Percentiles rank a stretch among this genome's conserved stretches.
Conservation (phyloP, 2,113 vertebrate species). For the Seriola dumerili region DNA sequence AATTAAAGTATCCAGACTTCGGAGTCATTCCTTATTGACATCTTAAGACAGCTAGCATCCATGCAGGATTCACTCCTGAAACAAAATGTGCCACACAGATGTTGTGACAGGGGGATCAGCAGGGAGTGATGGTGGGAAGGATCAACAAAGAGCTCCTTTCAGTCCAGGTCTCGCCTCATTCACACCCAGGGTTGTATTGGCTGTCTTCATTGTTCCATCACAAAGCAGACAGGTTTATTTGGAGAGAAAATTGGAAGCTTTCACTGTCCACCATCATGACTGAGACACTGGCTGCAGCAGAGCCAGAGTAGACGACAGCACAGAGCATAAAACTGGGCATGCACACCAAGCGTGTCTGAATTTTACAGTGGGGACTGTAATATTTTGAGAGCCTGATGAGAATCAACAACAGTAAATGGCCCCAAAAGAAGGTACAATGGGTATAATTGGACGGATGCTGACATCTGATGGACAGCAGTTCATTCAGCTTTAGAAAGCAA, state of each 20-base stretch:
- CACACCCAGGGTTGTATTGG: constrained; percentile 69
- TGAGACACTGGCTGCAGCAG: constrained; percentile 3
- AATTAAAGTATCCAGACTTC: constrained; percentile 18
- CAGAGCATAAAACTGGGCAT: constrained; percentile 1
- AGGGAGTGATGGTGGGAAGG: constrained; percentile 39
- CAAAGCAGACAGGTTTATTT: constrained; percentile 76
- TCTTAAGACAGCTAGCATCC: constrained; percentile 21
- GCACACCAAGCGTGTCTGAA: background rate
- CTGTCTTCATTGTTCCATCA: constrained; percentile 78
- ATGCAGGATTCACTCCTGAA: constrained; percentile 36
- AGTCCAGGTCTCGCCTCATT: constrained; percentile 51
- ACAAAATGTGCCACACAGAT: constrained; percentile 77
- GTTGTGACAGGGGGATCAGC: constrained; percentile 48
- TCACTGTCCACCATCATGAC: constrained; percentile 28
- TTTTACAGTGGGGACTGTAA: constrained; percentile 12
- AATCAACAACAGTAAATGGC: constrained; percentile 15
- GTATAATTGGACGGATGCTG: constrained; percentile 43
- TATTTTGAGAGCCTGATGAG: constrained; percentile 4
- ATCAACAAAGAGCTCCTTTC: constrained; percentile 78
- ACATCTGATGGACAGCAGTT: constrained; percentile 43
- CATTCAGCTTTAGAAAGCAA: constrained; percentile 18
- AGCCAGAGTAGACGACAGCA: background rate
- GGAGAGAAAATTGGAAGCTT: constrained; percentile 49
- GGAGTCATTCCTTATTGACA: constrained; percentile 24
- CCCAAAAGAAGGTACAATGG: constrained; percentile 4